These are phyloP conservation scores for Cuculus canorus DNA, from an alignment of 2,797 vertebrate genomes.

Conservation along the genomic window DNA sequence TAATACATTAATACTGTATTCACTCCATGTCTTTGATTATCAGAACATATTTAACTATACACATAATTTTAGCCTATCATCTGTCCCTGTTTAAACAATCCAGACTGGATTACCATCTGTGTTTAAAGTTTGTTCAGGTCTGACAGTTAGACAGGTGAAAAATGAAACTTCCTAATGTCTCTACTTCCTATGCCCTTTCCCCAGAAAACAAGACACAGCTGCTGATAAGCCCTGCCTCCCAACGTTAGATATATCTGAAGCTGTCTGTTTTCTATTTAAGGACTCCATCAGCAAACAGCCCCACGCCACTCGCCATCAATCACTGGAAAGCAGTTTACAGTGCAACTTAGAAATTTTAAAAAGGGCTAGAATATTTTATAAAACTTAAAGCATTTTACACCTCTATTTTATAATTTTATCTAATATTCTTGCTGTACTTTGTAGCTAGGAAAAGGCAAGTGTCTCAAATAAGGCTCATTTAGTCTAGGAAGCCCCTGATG, in stretches of 20 bases:
- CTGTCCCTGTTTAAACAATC: neutral
- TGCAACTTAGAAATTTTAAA: neutral
- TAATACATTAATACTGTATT: neutral
- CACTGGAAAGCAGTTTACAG: neutral
- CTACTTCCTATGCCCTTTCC: neutral
- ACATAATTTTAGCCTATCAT: neutral
- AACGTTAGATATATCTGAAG: neutral
- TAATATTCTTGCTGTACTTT: neutral
- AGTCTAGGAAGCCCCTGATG: neutral
- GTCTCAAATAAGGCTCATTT: neutral
- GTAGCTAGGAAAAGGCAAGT: neutral
- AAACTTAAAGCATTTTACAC: neutral
- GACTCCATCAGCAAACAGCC: neutral
- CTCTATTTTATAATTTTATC: neutral
- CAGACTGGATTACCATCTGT: neutral
- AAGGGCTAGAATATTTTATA: neutral
- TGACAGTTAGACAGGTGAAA: neutral
- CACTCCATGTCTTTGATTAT: neutral
- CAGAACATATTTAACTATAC: neutral
- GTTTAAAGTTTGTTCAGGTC: neutral
- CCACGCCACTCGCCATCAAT: neutral
- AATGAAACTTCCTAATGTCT: neutral
- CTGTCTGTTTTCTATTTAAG: neutral
- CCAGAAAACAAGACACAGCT: slow-evolving; percentile 20
- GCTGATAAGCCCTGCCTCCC: slow-evolving; percentile 26